Conservation (phyloP, 1,140 invertebrate species). For the Drosophila punjabiensis region DNA sequence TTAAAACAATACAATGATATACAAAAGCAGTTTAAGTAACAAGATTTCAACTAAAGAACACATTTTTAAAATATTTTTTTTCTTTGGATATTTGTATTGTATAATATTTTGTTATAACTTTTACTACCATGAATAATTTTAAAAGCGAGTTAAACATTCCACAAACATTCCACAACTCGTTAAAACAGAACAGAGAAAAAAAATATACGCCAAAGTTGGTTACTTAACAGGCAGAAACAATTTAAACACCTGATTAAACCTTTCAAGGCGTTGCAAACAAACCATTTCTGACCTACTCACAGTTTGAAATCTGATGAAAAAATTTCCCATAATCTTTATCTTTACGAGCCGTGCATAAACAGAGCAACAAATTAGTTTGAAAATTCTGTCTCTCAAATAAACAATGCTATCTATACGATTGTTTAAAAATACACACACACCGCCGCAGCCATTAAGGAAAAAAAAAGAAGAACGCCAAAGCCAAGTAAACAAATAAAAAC, state of each 20-base stretch:
- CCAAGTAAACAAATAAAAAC: slow-evolving; percentile 26
- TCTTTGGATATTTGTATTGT: background rate
- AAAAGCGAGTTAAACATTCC: slow-evolving; percentile 7
- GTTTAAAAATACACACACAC: slow-evolving; percentile 31
- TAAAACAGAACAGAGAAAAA: slow-evolving; percentile 1
- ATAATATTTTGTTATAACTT: background rate
- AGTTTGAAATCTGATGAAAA: slow-evolving; percentile 27
- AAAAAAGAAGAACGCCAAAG: background rate
- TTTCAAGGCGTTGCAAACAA: background rate
- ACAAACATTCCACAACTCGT: slow-evolving; percentile 7
- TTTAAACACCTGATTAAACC: slow-evolving; percentile 30
- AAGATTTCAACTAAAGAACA: background rate
- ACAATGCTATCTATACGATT: slow-evolving; percentile 31
- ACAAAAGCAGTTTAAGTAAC: no score
- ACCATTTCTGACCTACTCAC: slow-evolving; percentile 31
- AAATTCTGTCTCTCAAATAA: slow-evolving; percentile 37
- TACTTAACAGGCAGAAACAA: slow-evolving; percentile 19
- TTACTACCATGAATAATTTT: slow-evolving; percentile 10
- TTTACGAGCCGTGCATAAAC: slow-evolving; percentile 22
- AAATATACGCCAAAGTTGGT: slow-evolving; percentile 2
- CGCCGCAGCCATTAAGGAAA: slow-evolving; percentile 16
- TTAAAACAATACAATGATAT: no score
- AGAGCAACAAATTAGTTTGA: slow-evolving; percentile 26
- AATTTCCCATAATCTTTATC: slow-evolving; percentile 22
- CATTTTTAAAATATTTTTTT: background rate